Base-by-base conservation (phyloP, 1,140 invertebrate genomes). In the Ladona fulva region DNA sequence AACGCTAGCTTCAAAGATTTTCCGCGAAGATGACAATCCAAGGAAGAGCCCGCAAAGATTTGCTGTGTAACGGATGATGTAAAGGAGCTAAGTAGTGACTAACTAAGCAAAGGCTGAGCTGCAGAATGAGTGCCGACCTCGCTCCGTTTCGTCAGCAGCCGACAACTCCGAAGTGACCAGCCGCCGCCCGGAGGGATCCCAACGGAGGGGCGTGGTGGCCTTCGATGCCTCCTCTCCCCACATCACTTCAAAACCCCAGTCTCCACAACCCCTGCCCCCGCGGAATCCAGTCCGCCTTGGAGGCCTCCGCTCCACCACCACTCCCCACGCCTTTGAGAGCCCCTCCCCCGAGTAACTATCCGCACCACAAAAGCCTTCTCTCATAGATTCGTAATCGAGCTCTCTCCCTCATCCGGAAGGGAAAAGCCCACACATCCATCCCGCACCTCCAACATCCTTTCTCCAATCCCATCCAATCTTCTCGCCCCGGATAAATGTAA, bases 361-460 rank as follows among this genome's bases (percentile, higher is more conserved):
- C 52, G 16, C 52, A 66, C 52, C 52, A 12, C 52, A 66, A 66
- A 66, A 66, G 14, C 52, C 52, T 66, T 66, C 52, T 16, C n/a
- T 66, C 52, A 22, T 66, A 66, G 52, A 37, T 37, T 66, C 52
- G 52, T 66, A 66, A 66, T 66, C 52, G 52, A 66, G n/a, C 52
- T 22, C 44, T 52, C 44, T 52, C 19, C 44, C 44, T 52, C n/a
- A 66, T 16, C 52, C 52, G 52, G 52, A 66, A 66, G 52, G n/a
- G 52, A 12, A 66, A 19, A 22, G 16, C 14, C 52, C 16, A 3
- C 52, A 19, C 52, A 22, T 66, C 52, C 52, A n/a, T 52, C 44
- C 44, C 44, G 44, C 44, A 19, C 10, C n/a, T n/a, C n/a, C 44
- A 19, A 52, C 10, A 52, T 19, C 44, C 19, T 19, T 52, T 52